These are phyloP conservation scores for Cassiopea xamachana DNA, from an alignment of 30 jellyfish, hydroid and myxozoan species.

Conservation along the genomic window DNA sequence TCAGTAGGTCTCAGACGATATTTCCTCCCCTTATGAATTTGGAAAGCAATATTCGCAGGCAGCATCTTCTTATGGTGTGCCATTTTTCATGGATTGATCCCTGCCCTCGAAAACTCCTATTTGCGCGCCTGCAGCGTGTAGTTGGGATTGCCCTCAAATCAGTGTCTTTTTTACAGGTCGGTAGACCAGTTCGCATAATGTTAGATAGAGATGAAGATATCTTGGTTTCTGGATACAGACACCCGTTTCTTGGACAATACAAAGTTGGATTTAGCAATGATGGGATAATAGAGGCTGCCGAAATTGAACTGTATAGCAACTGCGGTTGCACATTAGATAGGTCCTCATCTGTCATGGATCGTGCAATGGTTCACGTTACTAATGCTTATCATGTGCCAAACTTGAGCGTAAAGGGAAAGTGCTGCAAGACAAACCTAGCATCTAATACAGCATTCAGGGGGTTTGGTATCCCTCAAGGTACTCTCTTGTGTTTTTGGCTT, in stretches of 20 bases:
- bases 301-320: slow-evolving; percentile 23
- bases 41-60: too few relatives aligned
- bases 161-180: neutral
- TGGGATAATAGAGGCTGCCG: slow-evolving; percentile 33
- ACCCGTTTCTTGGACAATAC: slow-evolving; percentile 43
- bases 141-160: too few relatives aligned
- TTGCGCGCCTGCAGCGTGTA: too few relatives aligned
- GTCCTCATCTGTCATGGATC: slow-evolving; percentile 31
- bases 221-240: slow-evolving; percentile 51
- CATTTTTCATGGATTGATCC: too few relatives aligned
- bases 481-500: neutral
- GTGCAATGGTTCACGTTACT: slow-evolving; percentile 20
- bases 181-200: slow-evolving; percentile 61
- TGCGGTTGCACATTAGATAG: slow-evolving; percentile 40
- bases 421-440: slow-evolving; percentile 58
- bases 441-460: slow-evolving; percentile 70
- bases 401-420: slow-evolving; percentile 17
- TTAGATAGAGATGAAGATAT: slow-evolving; percentile 63
- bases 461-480: slow-evolving; percentile 73
- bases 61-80: too few relatives aligned
- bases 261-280: slow-evolving; percentile 62
- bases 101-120: neutral
- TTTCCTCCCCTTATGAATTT: too few relatives aligned
- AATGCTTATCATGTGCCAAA: slow-evolving; percentile 39
- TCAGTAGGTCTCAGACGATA: too few relatives aligned